Base-by-base conservation (phyloP, 2,888 invertebrate species). In the Aspidiotus destructor region DNA sequence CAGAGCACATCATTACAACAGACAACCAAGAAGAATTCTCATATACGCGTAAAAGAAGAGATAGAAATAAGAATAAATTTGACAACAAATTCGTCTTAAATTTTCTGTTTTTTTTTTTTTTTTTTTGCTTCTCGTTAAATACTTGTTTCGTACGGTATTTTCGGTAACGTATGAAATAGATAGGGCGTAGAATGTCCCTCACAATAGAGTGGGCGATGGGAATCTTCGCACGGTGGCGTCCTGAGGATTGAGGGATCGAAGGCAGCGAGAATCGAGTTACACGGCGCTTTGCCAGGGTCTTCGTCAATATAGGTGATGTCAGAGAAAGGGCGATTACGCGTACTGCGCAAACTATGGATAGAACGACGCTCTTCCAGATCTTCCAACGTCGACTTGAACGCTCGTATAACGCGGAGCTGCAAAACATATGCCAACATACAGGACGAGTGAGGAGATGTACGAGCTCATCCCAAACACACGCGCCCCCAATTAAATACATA, bases 321-420 rank as follows among this genome's bases (percentile, higher is more conserved):
- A 76, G 85, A 85, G 76, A 88, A 82, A 75, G 87, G 87, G 77
- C 86, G 83, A 80, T 86, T 86, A 79, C 87, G 88, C 78, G 86
- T 86, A 80, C 86, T 86, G 81, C 85, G 84, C 78, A 88, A 85
- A 85, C 94, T 94, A 87, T 96, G 95, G 81, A 95, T 88, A 80
- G 95, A 96, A 81, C 97, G 92, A 77, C 95, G 89, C 83, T 99
- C 98, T 84, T 94, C 97, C 84, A 98, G 84, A 84, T 98, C 98
- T 87, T 99, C 98, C 86, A 99, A 86, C 79, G 90, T 96, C 78
- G 95, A 95, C 85, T 92, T 95, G 92, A 98, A 99, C 80, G 98
- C 98, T 85, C 96, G 92, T 84, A 98, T 96, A 83, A 99, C 98
- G 83, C 98, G 93, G 84, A 98, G 89, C 98, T 98, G 95, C 85